Evolutionary conservation across 2,888 invertebrate genomes (phyloP), one percentile per base, ranked within the genome.

Genomic region (Brachypterus glaber): DNA sequence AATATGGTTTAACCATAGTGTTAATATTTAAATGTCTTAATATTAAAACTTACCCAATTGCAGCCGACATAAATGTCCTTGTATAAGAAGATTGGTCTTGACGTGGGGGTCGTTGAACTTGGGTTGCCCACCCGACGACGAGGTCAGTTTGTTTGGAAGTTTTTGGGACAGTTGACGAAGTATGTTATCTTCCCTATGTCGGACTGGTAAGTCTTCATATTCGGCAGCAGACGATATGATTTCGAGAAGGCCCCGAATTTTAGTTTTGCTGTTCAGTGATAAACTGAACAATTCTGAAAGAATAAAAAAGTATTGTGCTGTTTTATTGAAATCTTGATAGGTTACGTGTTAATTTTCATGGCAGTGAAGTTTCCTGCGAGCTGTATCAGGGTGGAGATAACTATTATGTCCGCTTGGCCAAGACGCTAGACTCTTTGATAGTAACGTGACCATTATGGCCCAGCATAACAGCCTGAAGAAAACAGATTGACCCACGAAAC

Each of bases 161-260:
- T 73, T 66, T 45, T 72, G 71, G 1, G 73, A 62, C 3, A 74
- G 55, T 31, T 68, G 71, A 29, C 69, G 59, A 43, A 99, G 72
- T 38, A 97, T 77, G 50, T 80, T 79, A 61, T 97, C 96, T 66
- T 99, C 98, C 5, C 88, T 82, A 59, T 99, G 97, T 5, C 98
- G 68, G 37, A 99, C 92, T 24, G 91, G 85, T 37, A 99, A 81
- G 51, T 83, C 83, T 44, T 92, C 88, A 67, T 93, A 99, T 67
- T 99, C 98, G 0, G 92, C 91, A 0, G 98, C 97, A 2, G 91
- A 92, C 1, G 96, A 88, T 45, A 99, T 92, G 59, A 99, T 98
- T 71, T 99, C 98, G 53, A 99, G 69, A 5, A 99, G 73, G 2
- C 97, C 96, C 8, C 95, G 79, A 43, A 97, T 90, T 70, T 98